phyloP scores from a whole-genome alignment of 1,140 invertebrate genomes.

The Pollicipes pollicipes region DNA sequence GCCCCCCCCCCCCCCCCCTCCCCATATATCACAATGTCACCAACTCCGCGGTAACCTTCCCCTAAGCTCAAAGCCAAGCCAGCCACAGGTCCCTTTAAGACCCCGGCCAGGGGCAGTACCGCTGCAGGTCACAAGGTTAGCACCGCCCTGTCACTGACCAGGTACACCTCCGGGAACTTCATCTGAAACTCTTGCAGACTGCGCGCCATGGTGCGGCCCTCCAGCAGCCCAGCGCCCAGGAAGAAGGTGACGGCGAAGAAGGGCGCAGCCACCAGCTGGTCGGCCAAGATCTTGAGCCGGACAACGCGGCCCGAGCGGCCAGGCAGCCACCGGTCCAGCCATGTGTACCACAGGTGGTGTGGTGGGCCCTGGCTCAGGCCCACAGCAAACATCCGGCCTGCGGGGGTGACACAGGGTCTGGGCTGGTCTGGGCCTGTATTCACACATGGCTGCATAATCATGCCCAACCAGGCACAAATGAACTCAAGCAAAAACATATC shows the following conservation, averaged over 20 bases:
- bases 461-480: no score
- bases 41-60: not conserved
- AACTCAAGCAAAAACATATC: no score
- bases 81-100: constrained; percentile 13
- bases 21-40: no score
- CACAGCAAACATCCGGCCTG: constrained; percentile 47
- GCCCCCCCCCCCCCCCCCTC: no score
- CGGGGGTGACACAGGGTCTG: constrained; percentile 19
- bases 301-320: constrained; percentile 37
- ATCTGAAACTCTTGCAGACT: constrained; percentile 40
- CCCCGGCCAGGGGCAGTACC: no score
- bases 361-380: constrained; percentile 47
- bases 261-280: constrained; percentile 53
- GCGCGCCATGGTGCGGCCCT: constrained; percentile 34
- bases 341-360: constrained; percentile 58
- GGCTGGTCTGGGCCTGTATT: no score
- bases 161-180: constrained; percentile 45
- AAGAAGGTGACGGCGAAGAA: constrained; percentile 52
- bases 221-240: constrained; percentile 44
- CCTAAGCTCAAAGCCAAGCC: not conserved
- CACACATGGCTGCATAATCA: no score
- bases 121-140: no score
- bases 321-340: constrained; percentile 49
- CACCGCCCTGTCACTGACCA: constrained; percentile 26
- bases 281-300: constrained; percentile 47